A percentile compares a stretch with the other conserved stretches of the same genome.
Conservation (phyloP, 2,888 invertebrate genomes). For the Aspidiotus rigidus region DNA sequence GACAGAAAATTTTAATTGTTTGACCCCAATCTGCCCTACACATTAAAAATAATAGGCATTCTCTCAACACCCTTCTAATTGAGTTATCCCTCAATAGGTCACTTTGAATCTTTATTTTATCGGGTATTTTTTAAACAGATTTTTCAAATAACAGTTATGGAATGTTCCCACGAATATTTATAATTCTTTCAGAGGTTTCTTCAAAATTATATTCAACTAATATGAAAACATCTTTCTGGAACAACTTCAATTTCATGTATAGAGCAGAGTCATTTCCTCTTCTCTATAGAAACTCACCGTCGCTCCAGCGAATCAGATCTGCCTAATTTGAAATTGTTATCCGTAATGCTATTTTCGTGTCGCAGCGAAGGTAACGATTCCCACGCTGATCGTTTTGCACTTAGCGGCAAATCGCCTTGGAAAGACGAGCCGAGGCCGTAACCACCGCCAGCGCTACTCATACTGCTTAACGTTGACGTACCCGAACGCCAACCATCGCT, state of each 20-base stretch:
- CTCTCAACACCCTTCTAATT: too few relatives aligned
- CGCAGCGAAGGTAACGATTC: constrained; percentile 76
- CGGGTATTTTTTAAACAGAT: too few relatives aligned
- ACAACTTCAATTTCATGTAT: too few relatives aligned
- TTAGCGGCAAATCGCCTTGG: constrained; percentile 41
- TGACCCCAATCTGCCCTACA: neutral
- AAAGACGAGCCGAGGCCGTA: constrained; percentile 43
- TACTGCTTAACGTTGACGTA: constrained; percentile 56
- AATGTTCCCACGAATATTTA: too few relatives aligned
- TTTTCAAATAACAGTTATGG: too few relatives aligned
- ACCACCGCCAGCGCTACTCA: constrained; percentile 43
- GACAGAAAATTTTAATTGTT: constrained; percentile 35
- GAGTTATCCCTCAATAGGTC: too few relatives aligned
- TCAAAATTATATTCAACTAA: too few relatives aligned
- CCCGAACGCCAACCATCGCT: constrained; percentile 79
- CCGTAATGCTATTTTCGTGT: constrained; percentile 71
- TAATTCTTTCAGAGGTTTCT: too few relatives aligned
- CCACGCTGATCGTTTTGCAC: constrained; percentile 73
- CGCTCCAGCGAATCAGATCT: constrained; percentile 79
- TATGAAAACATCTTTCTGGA: too few relatives aligned
- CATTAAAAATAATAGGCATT: too few relatives aligned
- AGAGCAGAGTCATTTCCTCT: too few relatives aligned
- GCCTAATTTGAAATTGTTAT: constrained; percentile 77
- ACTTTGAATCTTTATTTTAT: too few relatives aligned
- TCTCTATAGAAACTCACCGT: constrained; percentile 49